phyloP scores from a whole-genome alignment of 53 echinoderm and acorn worm genomes.

The Henricia sp. region DNA sequence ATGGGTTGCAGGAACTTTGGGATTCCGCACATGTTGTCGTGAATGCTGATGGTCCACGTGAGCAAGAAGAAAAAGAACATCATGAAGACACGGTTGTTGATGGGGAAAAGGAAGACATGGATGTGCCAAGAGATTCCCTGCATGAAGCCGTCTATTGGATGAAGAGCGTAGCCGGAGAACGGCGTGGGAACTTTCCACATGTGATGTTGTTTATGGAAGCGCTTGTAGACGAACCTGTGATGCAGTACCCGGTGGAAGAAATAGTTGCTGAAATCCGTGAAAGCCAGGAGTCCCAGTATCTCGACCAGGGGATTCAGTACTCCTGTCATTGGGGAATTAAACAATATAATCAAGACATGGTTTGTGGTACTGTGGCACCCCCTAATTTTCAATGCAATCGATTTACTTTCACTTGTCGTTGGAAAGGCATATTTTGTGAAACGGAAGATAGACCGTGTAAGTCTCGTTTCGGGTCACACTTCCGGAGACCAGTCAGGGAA shows the following conservation, averaged over 20 bases:
- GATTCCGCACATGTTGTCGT: conserved; percentile 86
- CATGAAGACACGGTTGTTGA: conserved; percentile 85
- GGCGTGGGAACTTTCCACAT: conserved; percentile 95
- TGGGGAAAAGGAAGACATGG: conserved; percentile 88
- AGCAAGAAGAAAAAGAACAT: conserved; percentile 85
- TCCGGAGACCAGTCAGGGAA: no score
- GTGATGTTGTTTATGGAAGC: conserved; percentile 91
- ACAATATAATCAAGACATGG: not conserved
- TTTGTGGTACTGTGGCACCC: no score
- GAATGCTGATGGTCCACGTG: conserved; percentile 97
- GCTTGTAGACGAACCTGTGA: conserved; percentile 83
- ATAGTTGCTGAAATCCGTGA: conserved; percentile 95
- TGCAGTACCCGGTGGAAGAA: conserved; percentile 95
- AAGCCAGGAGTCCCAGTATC: conserved; percentile 78
- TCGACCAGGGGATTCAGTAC: conserved; percentile 43
- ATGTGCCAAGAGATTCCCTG: conserved; percentile 96
- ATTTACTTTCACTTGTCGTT: no score
- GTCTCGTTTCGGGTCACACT: no score
- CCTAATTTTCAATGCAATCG: no score
- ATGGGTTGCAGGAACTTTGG: conserved; percentile 77
- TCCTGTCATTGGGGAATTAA: not conserved
- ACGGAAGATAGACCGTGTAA: no score
- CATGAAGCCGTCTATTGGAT: conserved; percentile 89
- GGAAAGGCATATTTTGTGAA: no score
- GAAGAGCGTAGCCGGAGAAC: conserved; percentile 96